A percentile compares a stretch with the other conserved stretches of the same genome.
These are phyloP conservation scores for Cossypha polioptera DNA, from an alignment of 2,797 vertebrate species.

Conservation along the genomic window DNA sequence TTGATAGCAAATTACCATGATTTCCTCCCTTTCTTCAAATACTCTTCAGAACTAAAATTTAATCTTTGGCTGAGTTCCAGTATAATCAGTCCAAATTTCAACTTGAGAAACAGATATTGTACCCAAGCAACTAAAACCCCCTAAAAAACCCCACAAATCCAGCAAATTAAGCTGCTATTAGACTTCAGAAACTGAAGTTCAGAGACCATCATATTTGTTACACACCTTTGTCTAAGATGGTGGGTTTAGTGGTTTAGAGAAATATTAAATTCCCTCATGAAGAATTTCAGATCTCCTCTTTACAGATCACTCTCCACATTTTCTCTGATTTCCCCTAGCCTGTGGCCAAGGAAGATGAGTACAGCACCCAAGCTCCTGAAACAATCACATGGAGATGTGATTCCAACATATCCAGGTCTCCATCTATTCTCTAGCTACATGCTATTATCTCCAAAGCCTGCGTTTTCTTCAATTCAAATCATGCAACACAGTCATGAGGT, in stretches of 20 bases:
- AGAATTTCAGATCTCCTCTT: not conserved
- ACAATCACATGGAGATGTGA: not conserved
- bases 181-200: not conserved
- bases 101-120: not conserved
- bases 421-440: not conserved
- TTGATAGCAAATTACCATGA: fast-evolving
- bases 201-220: not conserved
- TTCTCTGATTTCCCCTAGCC: not conserved
- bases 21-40: not conserved
- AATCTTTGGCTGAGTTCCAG: not conserved
- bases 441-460: not conserved
- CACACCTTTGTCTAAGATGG: not conserved
- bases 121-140: not conserved
- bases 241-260: not conserved
- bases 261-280: not conserved
- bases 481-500: not conserved
- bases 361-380: not conserved
- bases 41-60: not conserved
- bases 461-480: not conserved
- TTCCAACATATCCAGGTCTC: not conserved
- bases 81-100: not conserved
- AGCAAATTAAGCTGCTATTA: not conserved
- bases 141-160: not conserved
- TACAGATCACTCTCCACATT: not conserved
- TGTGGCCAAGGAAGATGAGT: not conserved